Evolutionary conservation across 1,140 invertebrate species (phyloP).

Genomic region (Caerostris extrusa): DNA sequence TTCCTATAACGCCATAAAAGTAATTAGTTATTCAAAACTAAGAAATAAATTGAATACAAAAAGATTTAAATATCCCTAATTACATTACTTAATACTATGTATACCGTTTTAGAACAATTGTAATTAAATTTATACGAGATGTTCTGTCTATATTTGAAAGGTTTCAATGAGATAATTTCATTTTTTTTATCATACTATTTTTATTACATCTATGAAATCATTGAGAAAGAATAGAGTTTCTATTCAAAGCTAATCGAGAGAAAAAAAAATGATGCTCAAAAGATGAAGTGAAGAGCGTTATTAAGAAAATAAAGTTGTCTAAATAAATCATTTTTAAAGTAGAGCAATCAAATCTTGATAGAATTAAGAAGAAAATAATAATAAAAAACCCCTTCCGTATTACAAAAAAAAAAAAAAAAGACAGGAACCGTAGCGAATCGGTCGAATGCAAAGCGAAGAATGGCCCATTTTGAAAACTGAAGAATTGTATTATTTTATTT

Average conservation of each 20-base stretch:
- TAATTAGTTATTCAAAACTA: too few species aligned
- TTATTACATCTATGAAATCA: neutral
- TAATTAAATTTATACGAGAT: too few species aligned
- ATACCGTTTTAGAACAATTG: too few species aligned
- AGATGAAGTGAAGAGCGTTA: neutral
- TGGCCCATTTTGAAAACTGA: neutral
- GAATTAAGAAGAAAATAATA: conserved; percentile 25
- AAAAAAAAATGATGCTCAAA: neutral
- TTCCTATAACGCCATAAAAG: too few species aligned
- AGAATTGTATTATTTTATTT: neutral
- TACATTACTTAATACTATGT: too few species aligned
- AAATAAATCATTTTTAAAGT: conserved; percentile 56
- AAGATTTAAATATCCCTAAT: too few species aligned
- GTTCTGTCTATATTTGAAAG: conserved; percentile 14
- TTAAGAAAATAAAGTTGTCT: conserved; percentile 9
- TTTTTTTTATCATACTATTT: neutral
- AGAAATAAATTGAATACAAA: too few species aligned
- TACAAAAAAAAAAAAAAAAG: neutral
- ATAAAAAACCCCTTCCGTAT: neutral
- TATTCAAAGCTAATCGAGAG: neutral
- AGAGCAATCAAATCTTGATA: conserved; percentile 42
- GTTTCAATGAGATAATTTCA: neutral
- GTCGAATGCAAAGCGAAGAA: neutral
- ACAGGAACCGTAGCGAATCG: neutral
- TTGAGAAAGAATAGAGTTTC: neutral